Evolutionary conservation across 2,113 vertebrate species (phyloP).

Genomic region (Asarcornis scutulata): DNA sequence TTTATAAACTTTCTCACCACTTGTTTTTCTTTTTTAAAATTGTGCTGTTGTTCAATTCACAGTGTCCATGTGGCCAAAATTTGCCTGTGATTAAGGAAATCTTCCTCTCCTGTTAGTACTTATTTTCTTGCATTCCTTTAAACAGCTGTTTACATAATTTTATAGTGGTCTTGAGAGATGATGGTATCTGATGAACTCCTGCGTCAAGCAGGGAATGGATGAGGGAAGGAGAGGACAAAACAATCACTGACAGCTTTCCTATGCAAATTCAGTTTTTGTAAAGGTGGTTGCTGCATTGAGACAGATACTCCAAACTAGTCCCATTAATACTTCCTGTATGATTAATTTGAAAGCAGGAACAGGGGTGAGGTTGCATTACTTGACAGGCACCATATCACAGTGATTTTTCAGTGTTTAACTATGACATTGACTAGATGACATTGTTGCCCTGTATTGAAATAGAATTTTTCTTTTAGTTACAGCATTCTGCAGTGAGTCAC

Average conservation of each 20-base stretch:
- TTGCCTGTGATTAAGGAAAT: not conserved
- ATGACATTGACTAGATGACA: not conserved
- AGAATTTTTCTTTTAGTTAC: conserved; percentile 54
- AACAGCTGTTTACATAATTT: not conserved
- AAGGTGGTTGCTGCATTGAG: not conserved
- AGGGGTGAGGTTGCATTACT: not conserved
- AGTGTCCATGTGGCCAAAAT: not conserved
- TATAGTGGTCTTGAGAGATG: not conserved
- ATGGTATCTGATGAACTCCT: not conserved
- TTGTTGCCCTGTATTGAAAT: not conserved
- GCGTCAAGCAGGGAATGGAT: not conserved
- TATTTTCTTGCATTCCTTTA: not conserved
- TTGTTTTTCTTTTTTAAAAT: not conserved
- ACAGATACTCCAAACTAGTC: not conserved
- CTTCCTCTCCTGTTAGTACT: not conserved
- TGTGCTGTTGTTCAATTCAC: not conserved
- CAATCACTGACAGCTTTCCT: not conserved
- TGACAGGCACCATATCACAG: not conserved
- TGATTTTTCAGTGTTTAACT: not conserved
- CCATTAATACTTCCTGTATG: not conserved
- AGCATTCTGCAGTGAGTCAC: conserved; percentile 63
- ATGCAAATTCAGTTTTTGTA: not conserved
- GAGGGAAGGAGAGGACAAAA: not conserved
- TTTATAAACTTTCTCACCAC: not conserved
- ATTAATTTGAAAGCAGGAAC: not conserved